These are phyloP conservation scores for Ferrisia virgata DNA, from an alignment of 2,888 invertebrate species.

Conservation along the genomic window DNA sequence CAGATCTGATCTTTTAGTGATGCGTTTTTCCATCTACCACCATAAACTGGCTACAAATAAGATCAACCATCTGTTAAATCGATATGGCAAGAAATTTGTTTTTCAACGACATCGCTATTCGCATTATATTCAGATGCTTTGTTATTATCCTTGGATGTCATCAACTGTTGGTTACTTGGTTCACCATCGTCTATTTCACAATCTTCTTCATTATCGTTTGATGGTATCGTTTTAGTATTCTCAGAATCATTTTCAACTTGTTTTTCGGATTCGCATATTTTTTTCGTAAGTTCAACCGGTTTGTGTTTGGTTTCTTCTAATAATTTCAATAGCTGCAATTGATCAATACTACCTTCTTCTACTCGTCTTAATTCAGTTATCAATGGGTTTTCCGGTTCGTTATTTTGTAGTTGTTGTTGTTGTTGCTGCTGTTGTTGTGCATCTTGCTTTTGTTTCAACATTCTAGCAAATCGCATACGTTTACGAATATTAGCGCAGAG, in stretches of 20 bases:
- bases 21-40: no score
- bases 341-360: constrained; percentile 29
- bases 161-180: neutral
- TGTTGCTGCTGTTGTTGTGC: neutral
- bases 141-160: neutral
- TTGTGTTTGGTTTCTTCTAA: neutral
- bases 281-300: neutral
- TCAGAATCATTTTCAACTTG: neutral
- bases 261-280: neutral
- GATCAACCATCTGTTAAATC: neutral
- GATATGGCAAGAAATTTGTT: neutral
- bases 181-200: neutral
- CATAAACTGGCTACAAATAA: no score
- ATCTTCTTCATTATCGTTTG: neutral
- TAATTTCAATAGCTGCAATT: neutral
- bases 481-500: constrained; percentile 50
- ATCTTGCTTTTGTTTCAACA: constrained; percentile 32
- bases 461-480: constrained; percentile 47
- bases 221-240: neutral
- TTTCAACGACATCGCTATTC: neutral
- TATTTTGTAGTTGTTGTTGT: neutral
- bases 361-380: neutral
- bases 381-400: neutral
- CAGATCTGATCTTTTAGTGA: no score
- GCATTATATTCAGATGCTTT: neutral